Conservation (phyloP, 2,888 invertebrate species). For the Labia minor region DNA sequence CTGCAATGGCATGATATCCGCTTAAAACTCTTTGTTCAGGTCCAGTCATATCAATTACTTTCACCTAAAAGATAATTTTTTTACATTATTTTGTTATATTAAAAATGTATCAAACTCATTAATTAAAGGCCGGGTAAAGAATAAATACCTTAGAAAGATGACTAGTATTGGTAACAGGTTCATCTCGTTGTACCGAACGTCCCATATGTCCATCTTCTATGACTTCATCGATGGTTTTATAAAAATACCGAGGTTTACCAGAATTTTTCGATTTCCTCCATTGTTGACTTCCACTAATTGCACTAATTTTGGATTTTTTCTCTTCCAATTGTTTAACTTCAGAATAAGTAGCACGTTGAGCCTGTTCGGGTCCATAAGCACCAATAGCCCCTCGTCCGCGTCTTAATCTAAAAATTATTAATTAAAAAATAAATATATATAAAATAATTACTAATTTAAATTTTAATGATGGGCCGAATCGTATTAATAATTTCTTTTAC, state of each 20-base stretch:
- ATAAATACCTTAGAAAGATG: background rate
- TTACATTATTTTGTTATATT: no score
- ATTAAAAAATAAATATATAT: no score
- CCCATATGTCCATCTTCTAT: slow-evolving; percentile 68
- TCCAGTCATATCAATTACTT: slow-evolving; percentile 98
- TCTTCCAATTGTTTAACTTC: slow-evolving; percentile 25
- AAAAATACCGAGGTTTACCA: slow-evolving; percentile 65
- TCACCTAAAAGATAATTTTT: slow-evolving; percentile 47
- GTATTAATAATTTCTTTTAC: no score
- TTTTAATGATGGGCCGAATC: no score
- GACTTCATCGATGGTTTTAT: slow-evolving; percentile 76
- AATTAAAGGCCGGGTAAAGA: no score
- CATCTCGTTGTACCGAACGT: slow-evolving; percentile 20
- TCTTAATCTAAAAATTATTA: slow-evolving; percentile 43
- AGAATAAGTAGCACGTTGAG: slow-evolving; percentile 28
- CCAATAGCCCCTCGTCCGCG: slow-evolving; percentile 91
- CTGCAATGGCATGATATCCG: slow-evolving; percentile 83
- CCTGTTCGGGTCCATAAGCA: slow-evolving; percentile 76
- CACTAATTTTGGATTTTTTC: slow-evolving; percentile 21
- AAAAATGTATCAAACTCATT: no score
- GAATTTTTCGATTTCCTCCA: slow-evolving; percentile 29
- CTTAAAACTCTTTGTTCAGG: slow-evolving; percentile 83
- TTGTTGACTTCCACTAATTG: slow-evolving; percentile 19
- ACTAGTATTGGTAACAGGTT: background rate
- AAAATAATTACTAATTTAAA: no score